These are phyloP conservation scores for Trisateles emortualis DNA, from an alignment of 2,888 invertebrate species.

Conservation along the genomic window DNA sequence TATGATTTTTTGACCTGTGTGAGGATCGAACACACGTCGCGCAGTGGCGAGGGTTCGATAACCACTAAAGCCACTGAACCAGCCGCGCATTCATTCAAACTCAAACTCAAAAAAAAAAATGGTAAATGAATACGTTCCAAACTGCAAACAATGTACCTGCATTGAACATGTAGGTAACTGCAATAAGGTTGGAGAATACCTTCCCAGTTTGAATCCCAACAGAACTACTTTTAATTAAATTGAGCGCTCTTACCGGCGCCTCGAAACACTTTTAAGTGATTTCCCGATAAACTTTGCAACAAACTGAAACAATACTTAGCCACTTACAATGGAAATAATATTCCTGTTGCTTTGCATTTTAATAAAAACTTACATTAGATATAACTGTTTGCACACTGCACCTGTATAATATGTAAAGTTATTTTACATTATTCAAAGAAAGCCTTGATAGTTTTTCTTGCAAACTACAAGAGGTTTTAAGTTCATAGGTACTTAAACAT, in stretches of 20 bases:
- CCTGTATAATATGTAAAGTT: slow-evolving; percentile 35
- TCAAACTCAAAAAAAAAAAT: too few species aligned
- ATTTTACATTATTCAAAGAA: slow-evolving; percentile 38
- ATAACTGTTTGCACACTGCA: slow-evolving; percentile 35
- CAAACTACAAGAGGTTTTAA: slow-evolving; percentile 10
- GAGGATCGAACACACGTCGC: too few species aligned
- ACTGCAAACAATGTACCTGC: slow-evolving; percentile 9
- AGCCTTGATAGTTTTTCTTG: slow-evolving; percentile 26
- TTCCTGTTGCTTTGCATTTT: slow-evolving; percentile 54
- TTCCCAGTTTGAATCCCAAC: slow-evolving; percentile 52
- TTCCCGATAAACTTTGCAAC: slow-evolving; percentile 68
- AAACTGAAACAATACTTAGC: slow-evolving; percentile 68
- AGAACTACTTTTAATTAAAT: slow-evolving; percentile 73
- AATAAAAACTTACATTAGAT: slow-evolving; percentile 47
- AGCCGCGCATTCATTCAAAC: too few species aligned
- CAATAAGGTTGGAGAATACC: slow-evolving; percentile 33
- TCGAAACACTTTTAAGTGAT: slow-evolving; percentile 71
- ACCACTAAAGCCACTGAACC: too few species aligned
- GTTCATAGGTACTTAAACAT: not conserved
- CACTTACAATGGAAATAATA: slow-evolving; percentile 54
- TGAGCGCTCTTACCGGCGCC: slow-evolving; percentile 65
- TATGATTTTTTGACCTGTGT: too few species aligned
- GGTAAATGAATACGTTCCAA: too few species aligned
- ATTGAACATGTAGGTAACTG: slow-evolving; percentile 35
- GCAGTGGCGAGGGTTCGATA: too few species aligned